Conservation (phyloP, 2,797 vertebrate genomes). For the Heteromormyrus szaboi region DNA sequence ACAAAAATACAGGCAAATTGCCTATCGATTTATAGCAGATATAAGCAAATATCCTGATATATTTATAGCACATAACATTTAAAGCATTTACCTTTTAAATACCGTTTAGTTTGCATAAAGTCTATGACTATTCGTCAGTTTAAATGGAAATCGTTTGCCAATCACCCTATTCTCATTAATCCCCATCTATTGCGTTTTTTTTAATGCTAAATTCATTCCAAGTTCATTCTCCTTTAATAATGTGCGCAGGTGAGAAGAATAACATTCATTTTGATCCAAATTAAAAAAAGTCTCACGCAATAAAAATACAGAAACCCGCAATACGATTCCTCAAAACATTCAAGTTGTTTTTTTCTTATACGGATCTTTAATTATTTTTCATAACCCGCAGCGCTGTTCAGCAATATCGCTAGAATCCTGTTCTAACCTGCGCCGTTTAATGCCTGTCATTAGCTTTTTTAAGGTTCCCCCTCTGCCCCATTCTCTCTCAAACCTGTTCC, state of each 20-base stretch:
- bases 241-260: slow-evolving; percentile 60
- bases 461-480: neutral
- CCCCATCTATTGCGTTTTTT: slow-evolving; percentile 50
- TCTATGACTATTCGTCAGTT: slow-evolving; percentile 46
- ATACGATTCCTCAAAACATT: slow-evolving; percentile 62
- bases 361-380: slow-evolving; percentile 74
- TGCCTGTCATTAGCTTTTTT: slow-evolving; percentile 43
- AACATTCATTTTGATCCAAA: slow-evolving; percentile 64
- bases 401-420: slow-evolving; percentile 64
- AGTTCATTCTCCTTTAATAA: slow-evolving; percentile 47
- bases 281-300: slow-evolving; percentile 64
- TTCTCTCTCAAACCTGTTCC: slow-evolving; percentile 46
- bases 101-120: slow-evolving; percentile 43
- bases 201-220: slow-evolving; percentile 51
- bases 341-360: slow-evolving; percentile 29
- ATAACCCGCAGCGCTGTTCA: slow-evolving; percentile 70
- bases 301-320: slow-evolving; percentile 62
- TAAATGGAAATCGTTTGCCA: slow-evolving; percentile 46
- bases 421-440: slow-evolving; percentile 51
- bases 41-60: slow-evolving; percentile 56
- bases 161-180: slow-evolving; percentile 65
- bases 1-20: slow-evolving; percentile 53
- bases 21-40: slow-evolving; percentile 61
- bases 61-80: slow-evolving; percentile 46
- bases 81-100: slow-evolving; percentile 47